Conservation (phyloP, 2,888 invertebrate genomes). For the Lepidonotus clava region DNA sequence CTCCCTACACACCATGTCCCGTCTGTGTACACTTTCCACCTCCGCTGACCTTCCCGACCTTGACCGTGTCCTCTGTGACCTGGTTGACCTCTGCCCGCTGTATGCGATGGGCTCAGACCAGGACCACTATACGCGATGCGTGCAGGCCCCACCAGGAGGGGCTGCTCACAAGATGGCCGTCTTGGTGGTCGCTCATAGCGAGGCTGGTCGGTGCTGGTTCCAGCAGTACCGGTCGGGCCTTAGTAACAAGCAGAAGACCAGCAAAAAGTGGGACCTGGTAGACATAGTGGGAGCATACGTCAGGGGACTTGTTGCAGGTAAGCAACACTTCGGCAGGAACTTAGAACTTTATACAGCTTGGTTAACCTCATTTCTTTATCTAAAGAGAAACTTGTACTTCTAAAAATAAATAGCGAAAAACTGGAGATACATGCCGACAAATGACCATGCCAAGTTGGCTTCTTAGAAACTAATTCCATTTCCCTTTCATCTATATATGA, state of each 20-base stretch:
- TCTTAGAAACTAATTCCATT: no score
- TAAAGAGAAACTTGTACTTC: no score
- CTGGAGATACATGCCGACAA: no score
- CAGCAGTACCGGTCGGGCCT: neutral
- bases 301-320: neutral
- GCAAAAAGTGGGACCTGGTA: neutral
- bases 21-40: neutral
- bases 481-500: no score
- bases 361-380: no score
- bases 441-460: no score
- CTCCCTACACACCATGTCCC: neutral
- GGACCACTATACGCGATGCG: neutral
- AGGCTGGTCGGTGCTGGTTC: slow-evolving; percentile 43
- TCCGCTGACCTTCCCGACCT: neutral
- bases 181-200: slow-evolving; percentile 32
- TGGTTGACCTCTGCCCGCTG: slow-evolving; percentile 12
- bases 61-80: neutral
- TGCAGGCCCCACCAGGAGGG: neutral
- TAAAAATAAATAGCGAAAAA: no score
- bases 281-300: neutral
- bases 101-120: neutral
- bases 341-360: no score
- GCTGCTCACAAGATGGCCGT: slow-evolving; percentile 5
- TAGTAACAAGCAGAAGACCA: neutral
- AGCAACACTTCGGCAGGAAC: neutral